Conservation (phyloP, 37 sponge, comb jelly and placozoan genomes). For the Axinella damicornis region DNA sequence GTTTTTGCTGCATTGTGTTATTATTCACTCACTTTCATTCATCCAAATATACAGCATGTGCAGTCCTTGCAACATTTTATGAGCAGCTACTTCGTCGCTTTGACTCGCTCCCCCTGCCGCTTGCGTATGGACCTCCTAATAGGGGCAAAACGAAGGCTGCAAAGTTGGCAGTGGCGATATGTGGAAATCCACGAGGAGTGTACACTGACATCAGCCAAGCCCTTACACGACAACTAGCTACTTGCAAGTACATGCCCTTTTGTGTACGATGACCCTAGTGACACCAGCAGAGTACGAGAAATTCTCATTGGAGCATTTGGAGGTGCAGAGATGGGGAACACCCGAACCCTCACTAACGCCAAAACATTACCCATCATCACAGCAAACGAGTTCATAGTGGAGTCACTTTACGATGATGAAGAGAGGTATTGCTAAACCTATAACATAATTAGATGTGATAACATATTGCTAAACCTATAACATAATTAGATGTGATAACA, state of each 20-base stretch:
- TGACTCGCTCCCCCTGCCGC: background rate
- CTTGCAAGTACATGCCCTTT: constrained; percentile 11
- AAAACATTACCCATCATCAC: background rate
- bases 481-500: too few species aligned
- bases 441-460: too few species aligned
- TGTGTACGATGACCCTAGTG: constrained; percentile 47
- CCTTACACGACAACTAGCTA: background rate
- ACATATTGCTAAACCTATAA: too few species aligned
- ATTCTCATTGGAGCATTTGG: constrained; percentile 38
- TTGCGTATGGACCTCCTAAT: constrained; percentile 8
- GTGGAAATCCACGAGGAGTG: constrained; percentile 30
- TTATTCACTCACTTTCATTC: background rate
- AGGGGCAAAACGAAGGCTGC: constrained; percentile 27
- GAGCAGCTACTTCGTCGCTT: background rate
- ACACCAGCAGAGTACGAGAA: background rate
- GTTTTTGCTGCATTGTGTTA: background rate
- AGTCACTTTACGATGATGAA: background rate
- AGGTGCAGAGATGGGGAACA: constrained; percentile 5
- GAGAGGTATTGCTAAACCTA: background rate
- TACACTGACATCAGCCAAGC: background rate
- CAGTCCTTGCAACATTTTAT: background rate
- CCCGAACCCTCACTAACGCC: background rate
- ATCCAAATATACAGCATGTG: background rate
- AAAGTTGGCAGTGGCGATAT: constrained; percentile 19
- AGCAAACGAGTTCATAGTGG: constrained; percentile 13